Conservation (phyloP, 2,113 vertebrate species). For the Stegastes partitus region DNA sequence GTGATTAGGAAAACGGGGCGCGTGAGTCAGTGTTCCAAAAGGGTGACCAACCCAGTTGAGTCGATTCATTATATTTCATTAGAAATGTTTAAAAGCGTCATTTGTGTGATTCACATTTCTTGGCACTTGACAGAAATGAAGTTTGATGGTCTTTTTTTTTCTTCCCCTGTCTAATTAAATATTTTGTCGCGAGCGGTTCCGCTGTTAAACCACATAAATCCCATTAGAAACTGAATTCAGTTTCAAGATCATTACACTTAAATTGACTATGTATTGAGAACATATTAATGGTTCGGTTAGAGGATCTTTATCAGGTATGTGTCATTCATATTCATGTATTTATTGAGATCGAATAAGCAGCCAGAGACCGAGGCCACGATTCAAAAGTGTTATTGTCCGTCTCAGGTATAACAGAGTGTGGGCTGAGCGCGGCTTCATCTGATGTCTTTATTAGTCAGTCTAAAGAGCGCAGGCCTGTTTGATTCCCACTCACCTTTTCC, state of each 20-base stretch:
- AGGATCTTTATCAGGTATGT: not conserved
- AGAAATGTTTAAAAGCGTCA: slow-evolving; percentile 7
- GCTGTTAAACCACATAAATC: not conserved
- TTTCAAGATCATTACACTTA: not conserved
- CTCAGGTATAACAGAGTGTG: slow-evolving; percentile 17
- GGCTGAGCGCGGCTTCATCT: slow-evolving; percentile 42
- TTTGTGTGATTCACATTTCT: slow-evolving; percentile 20
- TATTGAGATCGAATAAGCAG: slow-evolving; percentile 7
- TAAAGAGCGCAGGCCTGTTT: slow-evolving; percentile 45
- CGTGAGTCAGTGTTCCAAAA: not conserved
- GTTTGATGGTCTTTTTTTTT: not conserved
- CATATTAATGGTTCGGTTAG: not conserved
- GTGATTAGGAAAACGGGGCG: not conserved
- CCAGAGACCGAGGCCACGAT: not conserved
- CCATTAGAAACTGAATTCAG: not conserved
- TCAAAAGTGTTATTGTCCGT: slow-evolving; percentile 18
- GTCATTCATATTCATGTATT: not conserved
- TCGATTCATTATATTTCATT: slow-evolving; percentile 33
- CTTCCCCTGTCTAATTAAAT: slow-evolving; percentile 4
- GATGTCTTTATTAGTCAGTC: slow-evolving; percentile 61
- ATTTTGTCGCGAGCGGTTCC: not conserved
- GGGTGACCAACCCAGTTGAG: slow-evolving; percentile 16
- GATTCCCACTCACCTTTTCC: slow-evolving; percentile 61
- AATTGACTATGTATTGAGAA: not conserved
- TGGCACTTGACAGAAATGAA: not conserved